Conservation (phyloP, 2,113 vertebrate species). For the rabbit (Oryctolagus cuniculus) region DNA sequence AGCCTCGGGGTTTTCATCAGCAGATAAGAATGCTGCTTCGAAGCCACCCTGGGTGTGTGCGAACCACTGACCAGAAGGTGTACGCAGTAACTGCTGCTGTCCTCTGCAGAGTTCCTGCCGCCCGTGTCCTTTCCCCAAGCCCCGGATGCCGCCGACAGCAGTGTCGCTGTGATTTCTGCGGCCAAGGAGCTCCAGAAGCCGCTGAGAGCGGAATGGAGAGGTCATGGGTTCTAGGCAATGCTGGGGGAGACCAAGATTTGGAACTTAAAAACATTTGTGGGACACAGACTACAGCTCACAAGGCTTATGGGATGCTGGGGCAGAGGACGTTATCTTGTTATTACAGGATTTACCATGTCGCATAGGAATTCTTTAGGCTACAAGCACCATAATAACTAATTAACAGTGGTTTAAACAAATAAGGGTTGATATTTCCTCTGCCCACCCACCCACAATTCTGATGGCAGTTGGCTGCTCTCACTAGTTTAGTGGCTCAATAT, state of each 20-base stretch:
- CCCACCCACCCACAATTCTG: neutral
- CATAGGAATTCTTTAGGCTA: neutral
- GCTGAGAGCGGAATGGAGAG: neutral
- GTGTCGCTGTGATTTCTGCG: neutral
- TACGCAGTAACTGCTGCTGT: neutral
- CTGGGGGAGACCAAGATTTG: neutral
- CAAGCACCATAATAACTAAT: neutral
- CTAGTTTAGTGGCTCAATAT: neutral
- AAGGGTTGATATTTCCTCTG: neutral
- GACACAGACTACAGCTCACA: constrained; percentile 4
- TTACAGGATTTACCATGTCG: neutral
- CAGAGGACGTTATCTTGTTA: neutral
- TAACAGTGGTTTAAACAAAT: neutral
- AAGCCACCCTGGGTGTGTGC: neutral
- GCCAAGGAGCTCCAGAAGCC: neutral
- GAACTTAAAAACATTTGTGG: neutral
- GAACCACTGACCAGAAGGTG: neutral
- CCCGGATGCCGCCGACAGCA: neutral
- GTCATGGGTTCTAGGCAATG: neutral
- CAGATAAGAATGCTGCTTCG: neutral
- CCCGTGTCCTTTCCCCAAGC: neutral
- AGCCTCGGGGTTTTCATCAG: neutral
- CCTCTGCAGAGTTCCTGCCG: neutral
- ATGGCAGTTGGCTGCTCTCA: neutral
- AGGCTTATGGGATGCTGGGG: neutral